Evolutionary conservation across 2,797 vertebrate genomes (phyloP), one percentile per base, ranked within the genome.

Genomic region (Buphagus erythrorhynchus): DNA sequence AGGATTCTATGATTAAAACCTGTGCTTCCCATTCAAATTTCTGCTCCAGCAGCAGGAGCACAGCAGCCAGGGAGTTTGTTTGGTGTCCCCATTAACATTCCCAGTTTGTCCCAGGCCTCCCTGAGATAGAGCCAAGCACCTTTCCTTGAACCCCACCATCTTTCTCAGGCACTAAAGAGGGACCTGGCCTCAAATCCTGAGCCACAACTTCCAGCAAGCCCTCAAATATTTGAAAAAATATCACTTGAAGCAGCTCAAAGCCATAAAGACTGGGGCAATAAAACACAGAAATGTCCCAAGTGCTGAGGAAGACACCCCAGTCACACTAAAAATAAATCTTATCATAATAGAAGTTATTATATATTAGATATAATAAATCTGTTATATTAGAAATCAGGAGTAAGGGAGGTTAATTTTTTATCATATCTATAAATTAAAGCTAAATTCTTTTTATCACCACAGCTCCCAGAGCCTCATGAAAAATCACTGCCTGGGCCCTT

Each of bases 81-180:
- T 29, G 35, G 29, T 61, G 42, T 57, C 59, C 29, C 62, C 58
- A 46, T 16, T 52, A 45, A 52, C 1, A 2, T 28, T 20, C n/a
- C 49, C 42, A 14, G 3, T 31, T 63, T 38, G 16, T 61, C 16
- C 51, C 1, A 0, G 10, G 2, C 6, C 69, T 51, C 1, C 0
- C 13, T 65, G 22, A 7, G 11, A 45, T 0, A 6, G 18, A 77
- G 31, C 36, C 29, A 9, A 49, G 38, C 1, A 0, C 20, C 15
- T 76, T 69, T 38, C 5, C 2, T 11, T 28, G 21, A 48, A 25
- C 19, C 28, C 20, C 42, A 48, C 6, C 28, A 5, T 13, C 26
- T 40, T 43, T 18, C 25, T 73, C 5, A 5, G 35, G 7, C 5
- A 6, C 16, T 22, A 2, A 54, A 74, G 42, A 51, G 5, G 6